Evolutionary conservation across 2,113 vertebrate species (phyloP), one percentile per base, ranked within the genome.

Genomic region (Galbula dea): DNA sequence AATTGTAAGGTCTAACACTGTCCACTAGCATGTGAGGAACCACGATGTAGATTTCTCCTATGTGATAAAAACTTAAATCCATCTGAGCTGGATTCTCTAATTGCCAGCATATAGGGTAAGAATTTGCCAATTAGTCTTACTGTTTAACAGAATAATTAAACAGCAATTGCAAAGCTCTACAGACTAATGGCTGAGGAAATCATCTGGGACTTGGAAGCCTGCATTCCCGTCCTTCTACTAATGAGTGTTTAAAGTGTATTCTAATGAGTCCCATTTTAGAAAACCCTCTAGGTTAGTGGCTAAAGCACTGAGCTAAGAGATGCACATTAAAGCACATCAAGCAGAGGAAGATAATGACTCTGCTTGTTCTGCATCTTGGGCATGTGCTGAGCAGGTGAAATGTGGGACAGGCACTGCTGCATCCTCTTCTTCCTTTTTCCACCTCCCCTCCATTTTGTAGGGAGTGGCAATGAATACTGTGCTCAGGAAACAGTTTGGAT

Each of bases 81-180:
- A 2, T 1, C 34, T 78, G 36, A 77, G 49, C 7, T 49, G 39
- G 22, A 57, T 75, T 65, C 3, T 11, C 62, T 85, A 61, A 61
- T 66, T 76, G 41, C 24, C n/a, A 80, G 54, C 88, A 88, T 80
- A 88, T 26, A 76, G 54, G 30, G 27, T 76, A 83, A 76, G 16
- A 27, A 76, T 83, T 93, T 87, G 74, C 76, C 79, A 89, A 73
- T 93, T 93, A 69, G 24, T 93, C 27, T 62, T 88, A 52, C 58
- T 76, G 62, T 82, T 86, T 36, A 88, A 86, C 10, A 73, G 86
- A 93, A 91, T 76, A 88, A 76, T 95, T 91, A 83, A 93, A 85
- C 45, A 86, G 83, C 41, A 30, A 68, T 30, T 51, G n/a, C 45
- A 94, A 91, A 86, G 58, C 54, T 85, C 39, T 73, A n/a, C 75